Base-by-base conservation (phyloP, 2,113 vertebrate genomes). In the Elephantulus edwardii region DNA sequence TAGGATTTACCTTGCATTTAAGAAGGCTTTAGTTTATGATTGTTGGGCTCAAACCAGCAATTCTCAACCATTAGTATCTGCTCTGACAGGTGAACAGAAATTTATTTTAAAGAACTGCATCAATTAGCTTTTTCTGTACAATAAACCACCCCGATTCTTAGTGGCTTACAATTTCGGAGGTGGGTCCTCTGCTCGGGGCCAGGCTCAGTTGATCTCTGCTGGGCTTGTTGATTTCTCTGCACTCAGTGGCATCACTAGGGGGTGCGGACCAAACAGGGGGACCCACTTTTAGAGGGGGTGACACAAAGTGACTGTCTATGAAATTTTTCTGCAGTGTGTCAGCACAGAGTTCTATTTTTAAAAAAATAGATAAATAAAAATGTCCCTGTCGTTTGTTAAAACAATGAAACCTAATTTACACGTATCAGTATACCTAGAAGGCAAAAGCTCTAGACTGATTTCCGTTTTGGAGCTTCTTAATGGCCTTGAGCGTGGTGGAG, bases 41-140 rank as follows among this genome's bases (percentile, higher is more conserved):
- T 68, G 35, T 50, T 76, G 3, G 75, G 40, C 40, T 78, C 50
- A 78, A 56, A 83, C 28, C 17, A 89, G 38, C 46, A 81, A 77
- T 62, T 88, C 33, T 88, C 76, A 79, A 82, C 26, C 28, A 66
- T 77, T 78, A 40, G 30, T 87, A 40, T 81, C 64, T 91, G 22
- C 74, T 93, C 89, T 72, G 58, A 84, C 38, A n/a, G 35, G 70
- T 75, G 50, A 24, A 54, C 82, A 87, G 68, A 77, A 77, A 81
- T 72, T 72, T 86, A 75, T 71, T 94, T 93, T 42, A 48, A 83
- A 89, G 44, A 92, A 77, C 12, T 71, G 12, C 64, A 83, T 89
- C 6, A 46, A 52, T 80, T 86, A 88, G 26, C 30, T 42, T 92
- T 92, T 58, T 71, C 78, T 72, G 52, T 38, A 88, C 86, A 86